Conservation (phyloP, 2,888 invertebrate genomes). For the Euzophera pinguis region DNA sequence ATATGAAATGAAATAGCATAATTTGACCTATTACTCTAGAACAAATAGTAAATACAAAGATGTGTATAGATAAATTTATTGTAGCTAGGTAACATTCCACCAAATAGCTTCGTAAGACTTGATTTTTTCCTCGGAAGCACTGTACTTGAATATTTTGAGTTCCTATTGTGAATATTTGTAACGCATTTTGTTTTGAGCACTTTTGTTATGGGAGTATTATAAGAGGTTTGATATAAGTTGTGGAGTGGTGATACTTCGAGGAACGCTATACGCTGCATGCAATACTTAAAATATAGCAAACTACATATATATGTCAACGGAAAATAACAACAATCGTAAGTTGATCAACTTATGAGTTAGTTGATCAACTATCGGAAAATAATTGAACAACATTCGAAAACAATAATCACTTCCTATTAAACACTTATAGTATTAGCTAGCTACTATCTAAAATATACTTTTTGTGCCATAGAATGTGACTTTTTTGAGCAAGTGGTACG, state of each 20-base stretch:
- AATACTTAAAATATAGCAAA: too few relatives aligned
- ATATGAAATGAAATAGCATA: neutral
- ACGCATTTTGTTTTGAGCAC: constrained; percentile 19
- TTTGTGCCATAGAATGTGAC: too few relatives aligned
- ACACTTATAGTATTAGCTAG: too few relatives aligned
- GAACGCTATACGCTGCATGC: neutral
- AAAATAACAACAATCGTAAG: too few relatives aligned
- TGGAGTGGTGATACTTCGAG: neutral
- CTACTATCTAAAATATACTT: too few relatives aligned
- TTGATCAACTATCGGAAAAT: too few relatives aligned
- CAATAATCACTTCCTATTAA: too few relatives aligned
- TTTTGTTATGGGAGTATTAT: constrained; percentile 9
- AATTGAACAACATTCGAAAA: too few relatives aligned
- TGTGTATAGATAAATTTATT: constrained; percentile 36
- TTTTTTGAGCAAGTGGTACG: too few relatives aligned
- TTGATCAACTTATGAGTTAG: too few relatives aligned
- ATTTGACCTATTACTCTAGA: constrained; percentile 4
- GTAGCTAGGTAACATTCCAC: constrained; percentile 65
- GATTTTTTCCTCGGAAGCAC: constrained; percentile 33
- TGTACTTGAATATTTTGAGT: constrained; percentile 25
- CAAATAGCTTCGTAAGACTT: constrained; percentile 56
- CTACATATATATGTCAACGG: too few relatives aligned
- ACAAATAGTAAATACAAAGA: constrained; percentile 18
- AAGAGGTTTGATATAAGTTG: neutral
- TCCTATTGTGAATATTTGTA: constrained; percentile 19